These are phyloP conservation scores for Drosophila fulvimacula DNA, from an alignment of 2,888 invertebrate genomes.

Conservation along the genomic window DNA sequence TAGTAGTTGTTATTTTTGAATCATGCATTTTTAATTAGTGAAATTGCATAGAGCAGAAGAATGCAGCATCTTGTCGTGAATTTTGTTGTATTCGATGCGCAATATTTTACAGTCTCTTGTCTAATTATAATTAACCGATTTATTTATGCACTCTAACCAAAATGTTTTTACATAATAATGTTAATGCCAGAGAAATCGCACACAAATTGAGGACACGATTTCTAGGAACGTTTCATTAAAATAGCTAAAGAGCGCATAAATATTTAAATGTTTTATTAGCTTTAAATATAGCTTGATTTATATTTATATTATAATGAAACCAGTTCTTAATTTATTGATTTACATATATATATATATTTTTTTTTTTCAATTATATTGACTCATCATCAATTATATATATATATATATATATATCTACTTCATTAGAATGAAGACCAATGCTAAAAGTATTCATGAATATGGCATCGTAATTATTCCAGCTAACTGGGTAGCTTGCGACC, in stretches of 20 bases:
- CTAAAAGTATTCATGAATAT: conserved; percentile 2
- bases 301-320: not conserved
- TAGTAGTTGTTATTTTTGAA: conserved; percentile 62
- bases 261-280: not conserved
- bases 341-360: not conserved
- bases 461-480: not conserved
- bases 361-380: no score
- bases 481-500: not conserved
- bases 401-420: not conserved
- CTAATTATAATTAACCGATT: conserved; percentile 73
- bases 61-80: conserved; percentile 56
- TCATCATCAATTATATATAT: not conserved
- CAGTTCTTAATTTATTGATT: not conserved
- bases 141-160: conserved; percentile 46
- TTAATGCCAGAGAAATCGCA: not conserved
- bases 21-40: conserved; percentile 78
- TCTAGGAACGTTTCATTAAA: not conserved
- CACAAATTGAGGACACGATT: not conserved
- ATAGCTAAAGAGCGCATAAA: no score
- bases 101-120: conserved; percentile 67
- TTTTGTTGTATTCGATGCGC: conserved; percentile 62
- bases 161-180: conserved; percentile 35
- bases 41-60: conserved; percentile 62
- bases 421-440: conserved; percentile 6
- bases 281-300: not conserved